These are phyloP conservation scores for Homarus gammarus DNA, from an alignment of 2,888 invertebrate species.

Conservation along the genomic window DNA sequence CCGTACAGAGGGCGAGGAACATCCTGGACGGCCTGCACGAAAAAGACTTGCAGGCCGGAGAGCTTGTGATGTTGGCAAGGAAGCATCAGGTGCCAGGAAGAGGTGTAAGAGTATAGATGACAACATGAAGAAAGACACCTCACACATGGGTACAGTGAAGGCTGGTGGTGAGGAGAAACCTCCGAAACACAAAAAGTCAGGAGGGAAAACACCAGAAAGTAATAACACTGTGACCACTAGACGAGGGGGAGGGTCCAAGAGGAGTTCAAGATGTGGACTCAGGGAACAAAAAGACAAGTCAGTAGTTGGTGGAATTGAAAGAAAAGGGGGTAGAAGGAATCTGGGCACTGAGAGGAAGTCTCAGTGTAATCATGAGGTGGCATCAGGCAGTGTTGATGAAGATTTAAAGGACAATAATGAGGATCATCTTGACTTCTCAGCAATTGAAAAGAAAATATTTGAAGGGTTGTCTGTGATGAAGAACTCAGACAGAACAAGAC, in stretches of 20 bases:
- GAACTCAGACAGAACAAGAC: not conserved
- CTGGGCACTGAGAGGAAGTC: not conserved
- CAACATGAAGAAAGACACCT: not conserved
- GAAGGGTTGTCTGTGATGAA: not conserved
- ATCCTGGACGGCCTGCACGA: not conserved
- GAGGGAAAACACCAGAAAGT: not conserved
- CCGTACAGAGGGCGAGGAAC: not conserved
- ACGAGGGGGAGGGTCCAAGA: not conserved
- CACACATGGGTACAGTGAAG: not conserved
- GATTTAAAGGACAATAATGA: not conserved
- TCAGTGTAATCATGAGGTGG: not conserved
- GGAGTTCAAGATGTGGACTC: not conserved
- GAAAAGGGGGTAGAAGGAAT: not conserved
- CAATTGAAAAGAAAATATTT: constrained; percentile 18
- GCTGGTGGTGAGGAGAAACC: too few relatives aligned
- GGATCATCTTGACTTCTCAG: not conserved
- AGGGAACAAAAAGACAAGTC: not conserved
- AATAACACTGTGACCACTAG: not conserved
- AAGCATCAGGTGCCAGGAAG: not conserved
- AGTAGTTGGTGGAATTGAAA: not conserved
- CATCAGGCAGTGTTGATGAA: not conserved
- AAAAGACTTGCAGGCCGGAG: not conserved
- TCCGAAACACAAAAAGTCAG: too few relatives aligned
- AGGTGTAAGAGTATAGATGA: not conserved
- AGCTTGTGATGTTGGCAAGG: not conserved